A percentile compares a stretch with the other conserved stretches of the same genome.
phyloP scores from a whole-genome alignment of 2,113 vertebrate species.

The Hippolais icterina region DNA sequence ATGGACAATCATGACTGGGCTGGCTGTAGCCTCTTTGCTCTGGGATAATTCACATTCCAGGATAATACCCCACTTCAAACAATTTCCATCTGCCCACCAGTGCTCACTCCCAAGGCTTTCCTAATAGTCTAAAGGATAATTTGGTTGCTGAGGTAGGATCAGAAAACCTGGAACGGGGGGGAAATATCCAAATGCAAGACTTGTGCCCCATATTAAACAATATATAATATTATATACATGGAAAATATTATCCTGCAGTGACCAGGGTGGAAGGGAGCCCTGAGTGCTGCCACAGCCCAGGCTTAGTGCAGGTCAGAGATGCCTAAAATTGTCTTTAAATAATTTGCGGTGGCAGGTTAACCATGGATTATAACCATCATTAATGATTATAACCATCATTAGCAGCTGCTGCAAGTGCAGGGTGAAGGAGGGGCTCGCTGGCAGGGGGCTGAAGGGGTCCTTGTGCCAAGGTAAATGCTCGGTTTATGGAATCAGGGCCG shows the following conservation, averaged over 20 bases:
- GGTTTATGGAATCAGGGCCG: rapidly evolving
- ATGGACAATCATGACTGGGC: neutral
- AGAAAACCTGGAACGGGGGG: rapidly evolving
- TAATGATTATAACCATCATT: neutral
- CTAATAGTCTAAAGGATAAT: neutral
- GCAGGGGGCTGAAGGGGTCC: neutral
- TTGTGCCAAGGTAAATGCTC: neutral
- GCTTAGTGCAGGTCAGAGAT: neutral
- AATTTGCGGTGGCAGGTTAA: neutral
- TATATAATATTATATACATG: no score
- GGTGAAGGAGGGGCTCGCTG: neutral
- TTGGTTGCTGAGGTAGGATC: neutral
- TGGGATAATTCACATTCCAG: neutral
- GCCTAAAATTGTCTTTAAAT: neutral
- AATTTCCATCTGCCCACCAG: neutral
- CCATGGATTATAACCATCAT: neutral
- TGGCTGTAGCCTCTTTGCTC: neutral
- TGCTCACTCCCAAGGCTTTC: rapidly evolving
- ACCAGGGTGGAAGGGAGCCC: neutral
- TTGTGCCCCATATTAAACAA: neutral
- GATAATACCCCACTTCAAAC: neutral
- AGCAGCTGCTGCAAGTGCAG: neutral
- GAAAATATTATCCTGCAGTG: neutral
- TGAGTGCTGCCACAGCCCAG: rapidly evolving
- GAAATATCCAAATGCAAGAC: neutral